Base-by-base conservation (phyloP, 64 coral and sea anemone species). In the Dendrophyllia cribrosa region DNA sequence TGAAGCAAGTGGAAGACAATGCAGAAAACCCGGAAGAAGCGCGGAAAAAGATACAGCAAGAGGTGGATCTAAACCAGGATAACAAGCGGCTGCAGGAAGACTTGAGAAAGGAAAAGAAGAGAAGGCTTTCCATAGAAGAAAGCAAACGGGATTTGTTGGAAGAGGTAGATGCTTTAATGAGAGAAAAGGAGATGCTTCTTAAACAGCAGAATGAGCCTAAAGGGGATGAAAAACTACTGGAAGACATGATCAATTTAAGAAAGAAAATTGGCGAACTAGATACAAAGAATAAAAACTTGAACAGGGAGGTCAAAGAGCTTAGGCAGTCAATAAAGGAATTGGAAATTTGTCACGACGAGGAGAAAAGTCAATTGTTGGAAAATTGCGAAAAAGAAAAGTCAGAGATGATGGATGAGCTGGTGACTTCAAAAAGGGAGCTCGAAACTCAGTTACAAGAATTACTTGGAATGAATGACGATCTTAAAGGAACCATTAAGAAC, bases 401-500 rank as follows among this genome's bases (percentile, higher is more conserved):
- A 17, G 69, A 60, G 12, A 49, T 85, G 22, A 59, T 75, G 72
- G 72, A 86, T 67, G 70, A 76, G 19, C 20, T 92, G 45, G 59
- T 85, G 62, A 43, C 61, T n/a, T 84, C 68, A 43, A 86, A 83
- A 58, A 6, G 26, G 15, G 67, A 73, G 19, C 49, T 82, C 12
- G 63, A 91, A 24, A 58, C 50, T 25, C 74, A 62, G 65, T 17
- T 90, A 56, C 51, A 88, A 60, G 86, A 88, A 34, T 15, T 88
- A 51, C 52, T 60, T 43, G 72, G 3, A 43, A 78, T 77, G 49
- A 76, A 86, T 6, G 52, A 91, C 52, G 88, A 80, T 9, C 79
- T 95, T n/a, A 91, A 86, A 43, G 25, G 89, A 74, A 73, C 82
- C 43, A 95, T 70, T 3, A 95, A 91, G 64, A 74, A 1, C 17